A percentile compares a stretch with the other conserved stretches of the same genome.
Evolutionary conservation across 1,140 invertebrate genomes (phyloP).

Genomic region (honey bee (Apis mellifera)): DNA sequence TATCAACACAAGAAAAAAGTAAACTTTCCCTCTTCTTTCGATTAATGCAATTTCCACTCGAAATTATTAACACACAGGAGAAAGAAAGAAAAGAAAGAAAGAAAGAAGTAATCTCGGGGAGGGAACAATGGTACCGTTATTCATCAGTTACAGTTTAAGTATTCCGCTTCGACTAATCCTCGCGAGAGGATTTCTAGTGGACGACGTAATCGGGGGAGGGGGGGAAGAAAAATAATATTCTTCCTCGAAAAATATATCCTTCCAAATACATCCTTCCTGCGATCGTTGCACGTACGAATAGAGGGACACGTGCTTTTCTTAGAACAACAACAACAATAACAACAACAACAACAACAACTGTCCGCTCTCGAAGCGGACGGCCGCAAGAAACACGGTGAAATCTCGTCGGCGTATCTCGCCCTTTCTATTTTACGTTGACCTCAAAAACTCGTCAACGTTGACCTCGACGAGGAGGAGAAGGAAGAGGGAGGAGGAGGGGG

Average conservation of each 20-base stretch:
- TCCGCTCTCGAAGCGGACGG: slow-evolving; percentile 15
- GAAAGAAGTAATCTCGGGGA: too few relatives aligned
- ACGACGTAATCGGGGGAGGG: slow-evolving; percentile 1
- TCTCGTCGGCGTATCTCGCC: slow-evolving; percentile 40
- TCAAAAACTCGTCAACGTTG: background rate
- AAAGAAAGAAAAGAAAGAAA: background rate
- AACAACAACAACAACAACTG: background rate
- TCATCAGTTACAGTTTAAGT: slow-evolving; percentile 36
- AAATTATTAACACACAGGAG: too few relatives aligned
- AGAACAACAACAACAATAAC: too few relatives aligned
- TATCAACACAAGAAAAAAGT: too few relatives aligned
- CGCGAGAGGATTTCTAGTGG: slow-evolving; percentile 9
- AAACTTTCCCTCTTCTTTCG: too few relatives aligned
- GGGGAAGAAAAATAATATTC: too few relatives aligned
- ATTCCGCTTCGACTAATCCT: slow-evolving; percentile 2
- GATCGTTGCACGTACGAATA: too few relatives aligned
- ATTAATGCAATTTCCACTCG: background rate
- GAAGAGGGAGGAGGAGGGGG: background rate
- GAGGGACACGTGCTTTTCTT: slow-evolving; percentile 54
- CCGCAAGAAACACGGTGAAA: slow-evolving; percentile 26
- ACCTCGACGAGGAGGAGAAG: too few relatives aligned
- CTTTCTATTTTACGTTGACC: slow-evolving; percentile 54
- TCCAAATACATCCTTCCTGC: too few relatives aligned
- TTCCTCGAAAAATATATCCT: too few relatives aligned
- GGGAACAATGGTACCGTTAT: slow-evolving; percentile 31